Conservation (phyloP, 2,113 vertebrate species). For the Campylomormyrus numenius region DNA sequence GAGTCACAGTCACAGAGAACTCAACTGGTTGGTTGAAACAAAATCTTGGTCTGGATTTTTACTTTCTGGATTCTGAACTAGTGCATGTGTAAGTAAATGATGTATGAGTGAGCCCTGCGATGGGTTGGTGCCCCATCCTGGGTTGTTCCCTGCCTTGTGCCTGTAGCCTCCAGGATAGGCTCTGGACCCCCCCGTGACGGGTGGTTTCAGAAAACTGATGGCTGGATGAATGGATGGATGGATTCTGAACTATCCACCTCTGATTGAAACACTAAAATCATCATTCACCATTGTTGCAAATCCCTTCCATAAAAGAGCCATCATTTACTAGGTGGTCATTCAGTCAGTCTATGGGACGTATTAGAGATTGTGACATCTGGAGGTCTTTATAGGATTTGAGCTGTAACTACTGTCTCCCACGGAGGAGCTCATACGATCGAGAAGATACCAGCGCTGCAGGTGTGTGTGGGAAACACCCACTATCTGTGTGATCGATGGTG, state of each 20-base stretch:
- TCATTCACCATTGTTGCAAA: neutral
- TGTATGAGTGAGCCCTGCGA: too few species aligned
- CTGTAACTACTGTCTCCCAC: neutral
- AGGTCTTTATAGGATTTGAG: neutral
- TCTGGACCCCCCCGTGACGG: too few species aligned
- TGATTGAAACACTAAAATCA: neutral
- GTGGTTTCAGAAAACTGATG: too few species aligned
- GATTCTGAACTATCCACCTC: neutral
- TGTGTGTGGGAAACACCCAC: neutral
- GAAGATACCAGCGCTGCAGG: neutral
- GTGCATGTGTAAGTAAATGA: too few species aligned
- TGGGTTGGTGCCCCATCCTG: too few species aligned
- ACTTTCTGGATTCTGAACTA: neutral
- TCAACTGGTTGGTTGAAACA: neutral
- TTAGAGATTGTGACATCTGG: neutral
- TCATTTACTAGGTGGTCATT: neutral
- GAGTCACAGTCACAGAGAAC: neutral
- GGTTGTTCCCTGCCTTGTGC: too few species aligned
- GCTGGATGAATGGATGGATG: too few species aligned
- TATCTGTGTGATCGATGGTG: neutral
- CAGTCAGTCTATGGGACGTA: neutral
- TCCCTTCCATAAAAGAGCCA: neutral
- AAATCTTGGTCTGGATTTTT: neutral
- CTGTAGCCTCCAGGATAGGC: too few species aligned
- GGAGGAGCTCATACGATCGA: neutral